Evolutionary conservation across 2,113 vertebrate genomes (phyloP).

Genomic region (Sander lucioperca): DNA sequence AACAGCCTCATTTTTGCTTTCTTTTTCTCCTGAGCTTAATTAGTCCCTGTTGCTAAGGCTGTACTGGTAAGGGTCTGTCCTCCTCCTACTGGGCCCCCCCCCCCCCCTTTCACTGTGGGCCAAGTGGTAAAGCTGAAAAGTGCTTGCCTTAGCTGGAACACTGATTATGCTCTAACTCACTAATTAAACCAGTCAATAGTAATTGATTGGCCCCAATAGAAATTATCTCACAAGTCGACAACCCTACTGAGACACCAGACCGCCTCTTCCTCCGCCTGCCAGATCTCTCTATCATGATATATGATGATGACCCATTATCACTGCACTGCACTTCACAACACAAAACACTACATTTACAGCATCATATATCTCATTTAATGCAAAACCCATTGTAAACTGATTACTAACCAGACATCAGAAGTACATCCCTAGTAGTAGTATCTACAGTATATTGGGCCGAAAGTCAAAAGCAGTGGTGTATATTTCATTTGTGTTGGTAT

Average conservation of each 20-base stretch:
- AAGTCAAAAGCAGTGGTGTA: slow-evolving; percentile 6
- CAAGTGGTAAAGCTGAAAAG: slow-evolving; percentile 57
- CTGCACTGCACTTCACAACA: slow-evolving; percentile 24
- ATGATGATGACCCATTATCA: slow-evolving; percentile 52
- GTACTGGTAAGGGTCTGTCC: slow-evolving; percentile 34
- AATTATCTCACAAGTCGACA: slow-evolving; percentile 59
- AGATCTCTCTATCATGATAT: slow-evolving; percentile 43
- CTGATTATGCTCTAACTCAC: slow-evolving; percentile 65
- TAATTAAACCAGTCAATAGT: slow-evolving; percentile 68
- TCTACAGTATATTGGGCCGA: background rate
- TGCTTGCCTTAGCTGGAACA: slow-evolving; percentile 64
- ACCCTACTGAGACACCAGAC: slow-evolving; percentile 30
- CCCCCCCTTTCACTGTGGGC: slow-evolving; percentile 19
- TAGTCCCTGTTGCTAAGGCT: slow-evolving; percentile 48
- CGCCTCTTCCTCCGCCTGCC: slow-evolving; percentile 24
- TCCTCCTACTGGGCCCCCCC: slow-evolving; percentile 12
- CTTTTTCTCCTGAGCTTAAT: slow-evolving; percentile 37
- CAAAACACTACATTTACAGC: slow-evolving; percentile 19
- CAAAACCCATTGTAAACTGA: slow-evolving; percentile 6
- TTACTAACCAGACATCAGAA: background rate
- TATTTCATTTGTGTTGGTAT: slow-evolving; percentile 35
- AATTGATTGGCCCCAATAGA: slow-evolving; percentile 64
- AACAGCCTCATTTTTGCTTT: slow-evolving; percentile 29
- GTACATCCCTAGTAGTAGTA: background rate
- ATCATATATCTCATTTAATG: slow-evolving; percentile 30